Percentiles rank a stretch among this genome's conserved stretches.
Conservation (phyloP, 1,140 invertebrate species). For the Dysdera silvatica region DNA sequence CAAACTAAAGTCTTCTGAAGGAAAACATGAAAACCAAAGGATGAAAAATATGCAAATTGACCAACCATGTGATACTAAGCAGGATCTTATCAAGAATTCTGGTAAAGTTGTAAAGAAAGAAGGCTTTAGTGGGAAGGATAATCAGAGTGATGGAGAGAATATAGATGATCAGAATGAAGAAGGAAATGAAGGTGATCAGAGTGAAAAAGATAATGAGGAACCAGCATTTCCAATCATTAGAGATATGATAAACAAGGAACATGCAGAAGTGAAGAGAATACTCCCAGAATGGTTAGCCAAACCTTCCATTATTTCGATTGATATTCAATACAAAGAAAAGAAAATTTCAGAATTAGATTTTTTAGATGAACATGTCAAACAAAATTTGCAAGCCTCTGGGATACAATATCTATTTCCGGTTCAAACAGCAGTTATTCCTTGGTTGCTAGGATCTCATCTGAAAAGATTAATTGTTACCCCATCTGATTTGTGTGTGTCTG, state of each 20-base stretch:
- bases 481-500: conserved; percentile 89
- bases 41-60: too few species aligned
- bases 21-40: too few species aligned
- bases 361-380: conserved; percentile 55
- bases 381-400: conserved; percentile 60
- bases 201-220: background rate
- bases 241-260: conserved; percentile 35
- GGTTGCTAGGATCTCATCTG: conserved; percentile 57
- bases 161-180: conserved; percentile 1
- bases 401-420: conserved; percentile 75
- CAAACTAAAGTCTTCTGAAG: too few species aligned
- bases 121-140: too few species aligned
- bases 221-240: conserved; percentile 41
- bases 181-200: conserved; percentile 4
- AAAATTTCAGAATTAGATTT: conserved; percentile 53
- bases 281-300: conserved; percentile 78
- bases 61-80: too few species aligned
- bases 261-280: conserved; percentile 56
- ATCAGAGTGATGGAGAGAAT: too few species aligned
- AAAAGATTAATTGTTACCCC: conserved; percentile 55
- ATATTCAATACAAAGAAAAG: conserved; percentile 55
- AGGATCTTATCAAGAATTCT: too few species aligned
- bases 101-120: too few species aligned
- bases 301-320: conserved; percentile 63
- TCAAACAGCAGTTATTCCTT: conserved; percentile 75